Conservation (phyloP, 1,140 invertebrate genomes). For the Aphis gossypii region DNA sequence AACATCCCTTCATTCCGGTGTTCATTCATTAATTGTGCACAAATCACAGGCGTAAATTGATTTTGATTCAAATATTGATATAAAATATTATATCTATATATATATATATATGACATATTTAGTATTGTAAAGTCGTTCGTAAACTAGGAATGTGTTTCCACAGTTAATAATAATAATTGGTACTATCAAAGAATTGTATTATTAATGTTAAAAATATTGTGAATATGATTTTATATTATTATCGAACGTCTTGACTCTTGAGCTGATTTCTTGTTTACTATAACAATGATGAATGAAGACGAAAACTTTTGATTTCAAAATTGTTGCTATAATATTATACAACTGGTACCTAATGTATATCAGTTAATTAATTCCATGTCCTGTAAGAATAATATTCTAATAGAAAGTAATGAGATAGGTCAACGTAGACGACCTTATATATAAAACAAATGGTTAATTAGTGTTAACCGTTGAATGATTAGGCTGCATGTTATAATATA, state of each 20-base stretch:
- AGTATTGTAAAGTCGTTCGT: not conserved
- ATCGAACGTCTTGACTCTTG: no score
- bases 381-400: not conserved
- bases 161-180: no score
- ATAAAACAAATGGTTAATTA: not conserved
- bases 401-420: not conserved
- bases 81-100: no score
- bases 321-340: not conserved
- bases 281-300: no score
- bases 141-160: not conserved
- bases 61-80: not conserved
- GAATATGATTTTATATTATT: no score
- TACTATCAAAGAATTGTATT: not conserved
- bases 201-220: no score
- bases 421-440: not conserved
- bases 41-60: no score
- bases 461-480: not conserved
- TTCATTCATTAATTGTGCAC: no score
- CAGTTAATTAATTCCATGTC: not conserved
- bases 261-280: no score
- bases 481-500: not conserved
- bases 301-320: not conserved
- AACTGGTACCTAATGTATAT: not conserved
- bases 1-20: no score
- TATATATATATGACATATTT: no score